Evolutionary conservation across 2,888 invertebrate species (phyloP), one percentile per base, ranked within the genome.

Genomic region (Hedychridium roseum): DNA sequence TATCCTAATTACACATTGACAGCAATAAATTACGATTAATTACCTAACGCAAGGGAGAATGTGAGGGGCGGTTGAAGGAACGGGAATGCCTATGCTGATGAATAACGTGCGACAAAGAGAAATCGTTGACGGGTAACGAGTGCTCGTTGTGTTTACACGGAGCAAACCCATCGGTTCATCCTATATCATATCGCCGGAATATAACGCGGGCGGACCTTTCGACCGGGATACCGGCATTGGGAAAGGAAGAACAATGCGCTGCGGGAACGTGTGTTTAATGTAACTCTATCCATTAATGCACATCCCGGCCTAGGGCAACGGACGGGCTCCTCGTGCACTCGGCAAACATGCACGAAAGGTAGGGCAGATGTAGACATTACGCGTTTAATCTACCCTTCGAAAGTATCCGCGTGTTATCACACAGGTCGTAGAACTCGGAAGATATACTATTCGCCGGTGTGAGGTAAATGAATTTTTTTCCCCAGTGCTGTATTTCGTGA

Each of bases 261-360:
- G 39, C 42, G 43, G 55, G 43, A 41, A 53, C 50, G 65, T 68
- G 60, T 77, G 72, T 78, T 76, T 76, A 71, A 70, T 67, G 78
- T 77, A 78, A 78, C 71, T 73, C 76, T 66, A 78, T 68, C 75
- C 77, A 71, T 74, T 78, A 78, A 78, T 78, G 78, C 74, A 76
- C 64, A 65, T 72, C 70, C 66, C 74, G 65, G 75, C 78, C 76
- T 65, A 64, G 54, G 76, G 78, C 77, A 57, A 62, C 50, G 41
- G 39, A 41, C n/a, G 45, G 39, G 41, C 44, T 52, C 50, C 51
- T 35, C 56, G 38, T 52, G 56, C 51, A 51, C 55, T 57, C 39
- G 39, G 50, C 48, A 60, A 65, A 62, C 58, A 57, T 48, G 39
- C 44, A 21, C 39, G 39, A 50, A 58, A 58, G 61, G 54, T 49